Evolutionary conservation across 2,113 vertebrate genomes (phyloP).

Genomic region (Uropsilus gracilis): DNA sequence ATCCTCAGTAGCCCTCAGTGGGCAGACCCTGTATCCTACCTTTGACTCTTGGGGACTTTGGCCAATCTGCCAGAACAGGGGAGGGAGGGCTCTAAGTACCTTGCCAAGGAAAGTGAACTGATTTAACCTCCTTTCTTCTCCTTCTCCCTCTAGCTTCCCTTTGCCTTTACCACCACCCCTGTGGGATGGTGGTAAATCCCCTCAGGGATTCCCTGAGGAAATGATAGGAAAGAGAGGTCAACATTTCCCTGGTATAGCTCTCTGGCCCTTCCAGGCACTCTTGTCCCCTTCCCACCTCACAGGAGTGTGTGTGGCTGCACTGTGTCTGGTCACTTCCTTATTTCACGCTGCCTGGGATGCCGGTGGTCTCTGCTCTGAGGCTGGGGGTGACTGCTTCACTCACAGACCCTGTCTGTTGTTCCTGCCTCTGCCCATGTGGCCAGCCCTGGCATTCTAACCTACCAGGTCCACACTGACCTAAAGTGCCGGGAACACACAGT

Average conservation of each 20-base stretch:
- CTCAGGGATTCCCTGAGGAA: not conserved
- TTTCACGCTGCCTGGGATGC: too few relatives aligned
- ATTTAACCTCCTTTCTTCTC: not conserved
- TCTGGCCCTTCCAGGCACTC: not conserved
- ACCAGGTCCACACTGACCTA: constrained; percentile 54
- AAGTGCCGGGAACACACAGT: not conserved
- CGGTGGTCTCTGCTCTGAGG: not conserved
- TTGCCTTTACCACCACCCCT: too few relatives aligned
- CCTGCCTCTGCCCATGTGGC: not conserved
- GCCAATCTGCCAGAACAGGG: too few relatives aligned
- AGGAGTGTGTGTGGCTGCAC: too few relatives aligned
- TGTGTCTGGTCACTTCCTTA: not conserved
- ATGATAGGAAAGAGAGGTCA: not conserved
- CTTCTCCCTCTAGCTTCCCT: not conserved
- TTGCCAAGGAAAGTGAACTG: not conserved
- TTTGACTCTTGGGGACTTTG: not conserved
- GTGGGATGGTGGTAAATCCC: too few relatives aligned
- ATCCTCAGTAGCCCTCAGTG: not conserved
- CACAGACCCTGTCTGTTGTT: not conserved
- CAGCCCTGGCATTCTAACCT: constrained; percentile 46
- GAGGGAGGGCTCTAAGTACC: not conserved
- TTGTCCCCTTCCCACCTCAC: not conserved
- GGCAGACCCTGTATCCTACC: not conserved
- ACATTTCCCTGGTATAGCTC: not conserved
- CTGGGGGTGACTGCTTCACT: not conserved